A percentile compares a stretch with the other conserved stretches of the same genome.
Evolutionary conservation across 2,888 invertebrate genomes (phyloP).

Genomic region (Diadromus collaris): DNA sequence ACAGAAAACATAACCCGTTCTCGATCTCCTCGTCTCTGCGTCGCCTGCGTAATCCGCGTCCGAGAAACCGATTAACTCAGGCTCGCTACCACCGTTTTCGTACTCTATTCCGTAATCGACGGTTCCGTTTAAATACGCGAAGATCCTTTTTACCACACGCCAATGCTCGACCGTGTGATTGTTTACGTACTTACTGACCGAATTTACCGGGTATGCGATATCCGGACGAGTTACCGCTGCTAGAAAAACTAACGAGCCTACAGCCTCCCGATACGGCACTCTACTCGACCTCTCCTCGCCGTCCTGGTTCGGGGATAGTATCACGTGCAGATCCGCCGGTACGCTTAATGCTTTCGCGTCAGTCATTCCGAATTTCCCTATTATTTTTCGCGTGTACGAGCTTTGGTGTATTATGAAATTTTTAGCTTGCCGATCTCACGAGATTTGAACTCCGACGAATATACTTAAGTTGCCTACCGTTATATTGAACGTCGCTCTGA

Average conservation of each 20-base stretch:
- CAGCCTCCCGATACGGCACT: conserved; percentile 62
- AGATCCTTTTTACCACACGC: conserved; percentile 58
- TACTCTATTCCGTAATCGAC: conserved; percentile 53
- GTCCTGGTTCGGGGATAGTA: conserved; percentile 45
- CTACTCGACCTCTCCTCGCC: conserved; percentile 8
- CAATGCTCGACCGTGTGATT: conserved; percentile 59
- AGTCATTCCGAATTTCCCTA: conserved; percentile 51
- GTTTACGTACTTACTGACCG: conserved; percentile 55
- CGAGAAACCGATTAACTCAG: conserved; percentile 45
- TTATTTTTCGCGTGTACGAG: conserved; percentile 44
- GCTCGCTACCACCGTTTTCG: conserved; percentile 42
- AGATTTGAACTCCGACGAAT: conserved; percentile 56
- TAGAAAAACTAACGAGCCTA: conserved; percentile 63
- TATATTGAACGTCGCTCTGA: conserved; percentile 44
- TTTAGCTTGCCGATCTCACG: conserved; percentile 25
- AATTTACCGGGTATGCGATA: conserved; percentile 59
- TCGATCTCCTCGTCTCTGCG: conserved; percentile 58
- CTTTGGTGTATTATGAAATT: conserved; percentile 50
- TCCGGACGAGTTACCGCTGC: conserved; percentile 59
- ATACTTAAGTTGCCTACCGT: conserved; percentile 37
- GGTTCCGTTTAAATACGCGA: conserved; percentile 53
- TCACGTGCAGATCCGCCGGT: conserved; percentile 56
- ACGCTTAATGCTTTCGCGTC: conserved; percentile 44
- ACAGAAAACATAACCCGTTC: conserved; percentile 61
- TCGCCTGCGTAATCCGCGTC: conserved; percentile 61